Evolutionary conservation across 2,113 vertebrate genomes (phyloP).

Genomic region (Caranx melampygus): DNA sequence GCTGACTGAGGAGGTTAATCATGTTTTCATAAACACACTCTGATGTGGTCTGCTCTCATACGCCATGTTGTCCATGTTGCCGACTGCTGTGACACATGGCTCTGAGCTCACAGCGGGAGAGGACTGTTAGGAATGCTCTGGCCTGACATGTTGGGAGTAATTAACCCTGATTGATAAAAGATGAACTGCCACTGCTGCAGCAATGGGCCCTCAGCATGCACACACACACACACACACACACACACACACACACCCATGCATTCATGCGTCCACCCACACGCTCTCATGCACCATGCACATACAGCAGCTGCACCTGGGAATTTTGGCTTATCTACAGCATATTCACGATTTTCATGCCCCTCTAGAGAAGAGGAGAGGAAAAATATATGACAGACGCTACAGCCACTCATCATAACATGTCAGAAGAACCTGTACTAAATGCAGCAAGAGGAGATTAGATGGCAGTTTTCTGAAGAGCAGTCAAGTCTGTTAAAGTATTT

Average conservation of each 20-base stretch:
- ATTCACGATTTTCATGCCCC: constrained; percentile 72
- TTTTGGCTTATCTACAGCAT: constrained; percentile 75
- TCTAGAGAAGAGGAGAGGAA: constrained; percentile 48
- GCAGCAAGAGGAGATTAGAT: constrained; percentile 4
- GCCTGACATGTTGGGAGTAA: constrained; percentile 81
- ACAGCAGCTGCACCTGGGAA: constrained; percentile 82
- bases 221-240: constrained; percentile 27
- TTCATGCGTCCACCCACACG: constrained; percentile 34
- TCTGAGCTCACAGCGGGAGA: constrained; percentile 50
- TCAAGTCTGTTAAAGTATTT: constrained; percentile 16
- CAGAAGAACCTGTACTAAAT: constrained; percentile 26
- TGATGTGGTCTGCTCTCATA: constrained; percentile 62
- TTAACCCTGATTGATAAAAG: constrained; percentile 88
- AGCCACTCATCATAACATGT: constrained; percentile 40
- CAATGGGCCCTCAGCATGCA: constrained; percentile 12
- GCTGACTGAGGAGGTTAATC: constrained; percentile 65
- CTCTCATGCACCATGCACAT: constrained; percentile 50
- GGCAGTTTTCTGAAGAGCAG: neutral
- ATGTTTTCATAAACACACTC: constrained; percentile 69
- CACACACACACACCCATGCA: constrained; percentile 39
- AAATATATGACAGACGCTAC: constrained; percentile 55
- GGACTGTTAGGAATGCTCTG: constrained; percentile 78
- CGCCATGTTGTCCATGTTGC: constrained; percentile 22
- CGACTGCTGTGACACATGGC: constrained; percentile 34
- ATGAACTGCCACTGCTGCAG: constrained; percentile 74